These are phyloP conservation scores for Atta cephalotes DNA, from an alignment of 1,140 invertebrate genomes.

Conservation along the genomic window DNA sequence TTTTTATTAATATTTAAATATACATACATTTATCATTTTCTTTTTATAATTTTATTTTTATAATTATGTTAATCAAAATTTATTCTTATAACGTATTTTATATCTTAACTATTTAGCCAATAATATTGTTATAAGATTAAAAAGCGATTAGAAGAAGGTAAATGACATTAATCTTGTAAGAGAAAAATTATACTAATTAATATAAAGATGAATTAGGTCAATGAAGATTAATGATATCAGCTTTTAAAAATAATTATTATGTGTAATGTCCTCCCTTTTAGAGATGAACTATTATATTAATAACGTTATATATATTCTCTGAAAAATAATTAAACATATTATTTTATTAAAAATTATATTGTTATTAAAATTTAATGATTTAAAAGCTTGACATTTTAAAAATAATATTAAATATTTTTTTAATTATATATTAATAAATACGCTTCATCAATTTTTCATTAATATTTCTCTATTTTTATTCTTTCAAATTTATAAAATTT, in stretches of 20 bases:
- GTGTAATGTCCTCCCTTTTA: not conserved
- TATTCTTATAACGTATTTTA: not conserved
- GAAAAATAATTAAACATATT: conserved; percentile 14
- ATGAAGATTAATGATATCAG: conserved; percentile 33
- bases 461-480: not conserved
- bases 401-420: conserved; percentile 1
- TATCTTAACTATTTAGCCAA: not conserved
- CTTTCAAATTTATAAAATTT: not conserved
- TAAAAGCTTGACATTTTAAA: not conserved
- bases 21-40: not conserved
- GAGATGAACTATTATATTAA: not conserved
- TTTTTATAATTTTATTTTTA: not conserved
- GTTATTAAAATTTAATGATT: not conserved
- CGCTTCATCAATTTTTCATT: not conserved
- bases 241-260: conserved; percentile 25
- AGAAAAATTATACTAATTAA: conserved; percentile 10
- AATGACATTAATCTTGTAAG: conserved; percentile 17
- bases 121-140: not conserved
- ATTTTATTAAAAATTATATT: not conserved
- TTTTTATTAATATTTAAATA: not conserved
- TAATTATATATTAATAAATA: not conserved
- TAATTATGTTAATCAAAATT: conserved; percentile 11
- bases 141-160: not conserved
- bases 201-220: conserved; percentile 11
- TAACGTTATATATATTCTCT: not conserved